phyloP scores from a whole-genome alignment of 2,113 vertebrate genomes.

The Craseonycteris thonglongyai region DNA sequence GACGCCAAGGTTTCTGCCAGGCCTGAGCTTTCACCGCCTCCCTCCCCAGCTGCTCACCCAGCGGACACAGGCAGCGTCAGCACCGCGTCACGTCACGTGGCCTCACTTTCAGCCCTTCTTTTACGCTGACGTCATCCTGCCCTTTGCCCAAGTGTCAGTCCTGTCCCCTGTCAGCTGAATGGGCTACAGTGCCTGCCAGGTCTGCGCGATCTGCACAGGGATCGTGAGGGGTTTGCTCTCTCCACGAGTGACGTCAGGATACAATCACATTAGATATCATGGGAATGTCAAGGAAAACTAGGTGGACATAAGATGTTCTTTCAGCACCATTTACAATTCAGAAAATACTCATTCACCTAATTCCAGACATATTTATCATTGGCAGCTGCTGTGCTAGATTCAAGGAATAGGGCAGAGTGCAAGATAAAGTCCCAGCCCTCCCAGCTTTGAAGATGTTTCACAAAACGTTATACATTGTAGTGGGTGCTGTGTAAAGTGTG shows the following conservation, averaged over 20 bases:
- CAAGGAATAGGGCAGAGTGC: accelerated
- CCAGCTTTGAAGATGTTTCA: neutral
- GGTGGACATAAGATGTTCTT: neutral
- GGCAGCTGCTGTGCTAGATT: neutral
- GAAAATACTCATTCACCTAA: neutral
- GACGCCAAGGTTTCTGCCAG: too few species aligned
- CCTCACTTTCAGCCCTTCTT: neutral
- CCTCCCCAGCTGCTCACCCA: neutral
- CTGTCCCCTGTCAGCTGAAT: too few species aligned
- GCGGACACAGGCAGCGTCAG: too few species aligned
- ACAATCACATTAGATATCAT: neutral
- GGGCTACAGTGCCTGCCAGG: neutral
- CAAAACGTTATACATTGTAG: neutral
- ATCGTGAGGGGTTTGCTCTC: neutral
- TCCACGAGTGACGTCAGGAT: neutral
- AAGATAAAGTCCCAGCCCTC: neutral
- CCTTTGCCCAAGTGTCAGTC: neutral
- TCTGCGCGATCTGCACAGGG: too few species aligned
- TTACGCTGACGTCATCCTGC: neutral
- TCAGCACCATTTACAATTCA: neutral
- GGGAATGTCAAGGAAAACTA: neutral
- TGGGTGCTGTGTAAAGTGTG: accelerated
- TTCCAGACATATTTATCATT: neutral
- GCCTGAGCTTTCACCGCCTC: neutral
- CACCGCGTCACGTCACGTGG: too few species aligned